Conservation (phyloP, 64 coral and sea anemone genomes). For the Stylophora pistillata region DNA sequence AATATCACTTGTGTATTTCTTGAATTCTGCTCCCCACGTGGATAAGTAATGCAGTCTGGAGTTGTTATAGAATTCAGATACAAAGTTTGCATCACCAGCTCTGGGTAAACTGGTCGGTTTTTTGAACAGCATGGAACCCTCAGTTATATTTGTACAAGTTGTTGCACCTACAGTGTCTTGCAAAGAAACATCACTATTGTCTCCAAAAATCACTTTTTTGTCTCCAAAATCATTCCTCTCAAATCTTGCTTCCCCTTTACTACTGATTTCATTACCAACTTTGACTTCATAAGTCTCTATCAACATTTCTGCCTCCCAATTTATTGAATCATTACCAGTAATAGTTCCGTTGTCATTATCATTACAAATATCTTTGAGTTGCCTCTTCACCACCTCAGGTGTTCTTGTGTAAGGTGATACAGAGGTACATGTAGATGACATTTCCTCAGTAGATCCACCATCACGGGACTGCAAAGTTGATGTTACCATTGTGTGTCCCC, state of each 20-base stretch:
- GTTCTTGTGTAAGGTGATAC: background rate
- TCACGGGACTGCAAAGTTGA: background rate
- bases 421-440: background rate
- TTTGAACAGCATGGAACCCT: background rate
- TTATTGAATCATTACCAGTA: background rate
- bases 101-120: constrained; percentile 30
- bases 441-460: background rate
- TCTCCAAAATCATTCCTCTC: background rate
- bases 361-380: background rate
- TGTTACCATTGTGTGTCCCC: background rate
- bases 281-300: background rate
- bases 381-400: background rate
- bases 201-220: background rate
- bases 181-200: background rate
- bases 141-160: background rate
- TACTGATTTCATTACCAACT: no score
- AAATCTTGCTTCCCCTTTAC: no score
- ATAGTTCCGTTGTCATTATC: background rate
- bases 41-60: constrained; percentile 94
- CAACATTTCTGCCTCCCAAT: background rate
- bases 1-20: constrained; percentile 86
- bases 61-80: constrained; percentile 85
- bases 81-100: constrained; percentile 95
- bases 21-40: constrained; percentile 91
- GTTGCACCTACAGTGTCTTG: background rate